These are phyloP conservation scores for Candoia aspera DNA, from an alignment of 2,113 vertebrate species.

Conservation along the genomic window DNA sequence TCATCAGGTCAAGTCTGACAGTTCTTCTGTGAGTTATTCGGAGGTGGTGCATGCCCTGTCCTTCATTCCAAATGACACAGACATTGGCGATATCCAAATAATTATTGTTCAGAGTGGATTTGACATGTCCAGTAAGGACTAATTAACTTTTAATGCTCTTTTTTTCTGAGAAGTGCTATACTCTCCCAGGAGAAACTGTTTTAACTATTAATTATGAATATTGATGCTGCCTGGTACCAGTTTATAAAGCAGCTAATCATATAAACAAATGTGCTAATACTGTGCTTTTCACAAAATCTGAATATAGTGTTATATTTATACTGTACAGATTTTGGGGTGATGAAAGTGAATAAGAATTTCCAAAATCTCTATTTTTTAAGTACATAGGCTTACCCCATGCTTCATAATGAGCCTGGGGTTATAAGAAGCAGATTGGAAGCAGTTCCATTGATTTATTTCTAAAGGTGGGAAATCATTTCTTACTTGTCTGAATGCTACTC, in stretches of 20 bases:
- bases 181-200: background rate
- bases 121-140: constrained; percentile 22
- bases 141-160: constrained; percentile 8
- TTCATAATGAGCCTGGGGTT: constrained; percentile 20
- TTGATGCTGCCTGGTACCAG: constrained; percentile 17
- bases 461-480: constrained; percentile 44
- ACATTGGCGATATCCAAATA: background rate
- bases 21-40: background rate
- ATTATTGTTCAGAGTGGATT: background rate
- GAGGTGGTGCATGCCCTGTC: background rate
- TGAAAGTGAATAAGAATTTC: constrained; percentile 12
- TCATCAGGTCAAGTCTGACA: background rate
- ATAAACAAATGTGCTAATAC: constrained; percentile 7
- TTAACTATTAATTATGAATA: constrained; percentile 4
- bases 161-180: constrained; percentile 30
- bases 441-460: constrained; percentile 39
- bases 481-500: constrained; percentile 45
- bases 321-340: background rate
- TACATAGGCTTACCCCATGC: constrained; percentile 9
- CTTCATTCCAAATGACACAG: background rate
- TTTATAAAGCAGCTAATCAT: constrained; percentile 41
- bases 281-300: constrained; percentile 25
- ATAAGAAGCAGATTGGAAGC: constrained; percentile 28
- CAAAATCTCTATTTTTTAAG: constrained; percentile 10
- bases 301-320: background rate